Evolutionary conservation across 2,113 vertebrate genomes (phyloP), one percentile per base, ranked within the genome.

Genomic region (Sinocyclocheilus grahami): DNA sequence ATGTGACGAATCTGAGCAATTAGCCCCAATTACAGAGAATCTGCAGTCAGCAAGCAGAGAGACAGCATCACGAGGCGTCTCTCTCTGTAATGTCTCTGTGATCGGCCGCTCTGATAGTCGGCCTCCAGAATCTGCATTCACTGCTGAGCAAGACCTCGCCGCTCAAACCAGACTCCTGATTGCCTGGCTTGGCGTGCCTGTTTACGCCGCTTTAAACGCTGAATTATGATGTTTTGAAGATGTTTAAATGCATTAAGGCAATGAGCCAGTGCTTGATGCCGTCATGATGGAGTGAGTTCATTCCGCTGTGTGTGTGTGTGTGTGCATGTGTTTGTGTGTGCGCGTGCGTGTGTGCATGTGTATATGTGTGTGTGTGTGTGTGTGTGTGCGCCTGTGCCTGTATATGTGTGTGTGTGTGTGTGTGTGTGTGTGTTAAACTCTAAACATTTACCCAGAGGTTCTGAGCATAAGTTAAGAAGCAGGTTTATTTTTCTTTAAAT

Each of bases 171-270:
- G 63, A 65, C 10, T 63, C n/a, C 60, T 22, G 58, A 60, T 37
- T 33, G 18, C 37, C 37, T 37, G 37, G 37, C 0, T 37, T 37
- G 37, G n/a, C 12, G 33, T 63, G 83, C n/a, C 14, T 11, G 92
- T 93, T 93, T 92, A 90, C 90, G 86, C 92, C 90, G 86, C 81
- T 77, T 72, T 51, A 85, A 74, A 74, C 60, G 27, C 79, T 88
- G 79, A 85, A 88, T 78, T 74, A 86, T 78, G 79, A 74, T 55
- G 39, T 84, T 76, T 72, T 74, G 69, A 63, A 12, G 37, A 88
- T 48, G 87, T 86, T 82, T 77, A 88, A 85, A 85, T 85, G 87
- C 83, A 88, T 85, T 82, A 88, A 81, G 74, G 79, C 72, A 88
- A 82, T 88, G 87, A 86, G 79, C 84, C 84, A 83, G 84, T 72